Evolutionary conservation across 2,797 vertebrate species (phyloP).

Genomic region (Lepilemur ruficaudatus): DNA sequence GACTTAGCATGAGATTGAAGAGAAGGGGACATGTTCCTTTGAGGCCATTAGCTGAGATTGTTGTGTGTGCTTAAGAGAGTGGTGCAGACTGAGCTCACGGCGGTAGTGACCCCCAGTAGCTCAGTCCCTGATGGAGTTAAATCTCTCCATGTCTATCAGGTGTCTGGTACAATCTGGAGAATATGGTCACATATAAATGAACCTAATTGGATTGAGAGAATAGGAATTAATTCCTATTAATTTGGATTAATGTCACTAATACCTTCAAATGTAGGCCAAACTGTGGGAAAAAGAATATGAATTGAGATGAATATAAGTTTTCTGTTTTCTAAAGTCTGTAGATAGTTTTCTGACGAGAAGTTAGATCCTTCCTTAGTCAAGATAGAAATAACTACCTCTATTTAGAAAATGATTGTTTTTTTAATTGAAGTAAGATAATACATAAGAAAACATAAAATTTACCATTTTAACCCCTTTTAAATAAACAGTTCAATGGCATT

Average conservation of each 20-base stretch:
- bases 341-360: background rate
- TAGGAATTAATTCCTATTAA: slow-evolving; percentile 24
- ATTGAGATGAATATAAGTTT: background rate
- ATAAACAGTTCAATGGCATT: background rate
- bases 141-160: background rate
- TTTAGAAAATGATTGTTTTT: background rate
- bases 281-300: background rate
- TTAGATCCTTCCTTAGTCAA: background rate
- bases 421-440: background rate
- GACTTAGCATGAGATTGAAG: background rate
- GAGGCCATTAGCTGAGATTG: background rate
- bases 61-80: background rate
- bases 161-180: background rate
- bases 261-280: background rate
- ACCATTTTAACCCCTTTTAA: background rate
- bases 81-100: background rate
- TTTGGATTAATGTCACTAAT: slow-evolving; percentile 37
- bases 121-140: background rate
- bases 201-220: slow-evolving; percentile 33
- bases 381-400: background rate
- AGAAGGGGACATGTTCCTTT: background rate
- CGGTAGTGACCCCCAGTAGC: background rate
- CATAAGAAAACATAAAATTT: background rate
- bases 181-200: slow-evolving; percentile 15
- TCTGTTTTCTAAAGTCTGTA: background rate